phyloP scores from a whole-genome alignment of 2,888 invertebrate genomes.

The Pseudoips prasinana region DNA sequence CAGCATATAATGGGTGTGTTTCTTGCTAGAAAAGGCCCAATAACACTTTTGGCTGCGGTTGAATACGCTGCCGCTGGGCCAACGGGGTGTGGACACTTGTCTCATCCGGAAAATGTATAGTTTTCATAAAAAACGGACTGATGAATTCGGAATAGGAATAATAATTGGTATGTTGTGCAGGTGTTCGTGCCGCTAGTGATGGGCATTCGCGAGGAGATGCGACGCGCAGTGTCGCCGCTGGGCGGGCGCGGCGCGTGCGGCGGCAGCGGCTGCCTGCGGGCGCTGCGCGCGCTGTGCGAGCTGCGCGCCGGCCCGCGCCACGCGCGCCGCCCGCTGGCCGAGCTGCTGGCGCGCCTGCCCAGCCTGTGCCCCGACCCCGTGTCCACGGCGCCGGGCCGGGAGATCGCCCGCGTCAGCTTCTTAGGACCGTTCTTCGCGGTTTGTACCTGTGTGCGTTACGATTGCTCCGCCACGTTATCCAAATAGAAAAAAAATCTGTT shows the following conservation, averaged over 20 bases:
- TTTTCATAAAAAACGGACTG: no score
- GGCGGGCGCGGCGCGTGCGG: constrained; percentile 86
- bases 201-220: constrained; percentile 79
- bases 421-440: constrained; percentile 96
- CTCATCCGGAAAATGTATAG: no score
- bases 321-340: constrained; percentile 87
- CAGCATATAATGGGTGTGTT: no score
- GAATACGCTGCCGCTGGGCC: no score
- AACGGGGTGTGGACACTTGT: no score
- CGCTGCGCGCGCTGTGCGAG: constrained; percentile 90
- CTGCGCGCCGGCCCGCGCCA: constrained; percentile 86
- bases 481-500: no score
- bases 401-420: constrained; percentile 91
- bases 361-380: constrained; percentile 87
- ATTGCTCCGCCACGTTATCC: no score
- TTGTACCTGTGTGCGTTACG: no score
- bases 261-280: constrained; percentile 86
- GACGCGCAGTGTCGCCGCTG: constrained; percentile 86
- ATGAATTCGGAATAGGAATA: no score
- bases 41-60: no score
- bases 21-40: no score
- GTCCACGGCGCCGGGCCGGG: constrained; percentile 91
- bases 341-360: constrained; percentile 63
- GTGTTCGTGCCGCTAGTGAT: constrained; percentile 66
- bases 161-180: no score